phyloP scores from a whole-genome alignment of 2,797 vertebrate species.

The Mormyrops boulengeri region DNA sequence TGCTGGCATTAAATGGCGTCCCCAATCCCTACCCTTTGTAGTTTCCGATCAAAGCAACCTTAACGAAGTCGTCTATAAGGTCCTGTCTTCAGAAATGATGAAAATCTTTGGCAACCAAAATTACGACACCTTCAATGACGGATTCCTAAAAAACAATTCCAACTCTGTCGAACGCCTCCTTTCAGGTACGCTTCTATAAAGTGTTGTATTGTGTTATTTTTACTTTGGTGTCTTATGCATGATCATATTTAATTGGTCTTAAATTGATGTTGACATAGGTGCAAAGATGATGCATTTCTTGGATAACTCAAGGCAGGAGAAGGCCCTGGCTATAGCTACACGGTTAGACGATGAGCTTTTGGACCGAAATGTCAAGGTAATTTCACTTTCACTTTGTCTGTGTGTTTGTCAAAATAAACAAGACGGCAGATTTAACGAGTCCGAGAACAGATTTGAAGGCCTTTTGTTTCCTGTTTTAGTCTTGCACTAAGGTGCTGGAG shows the following conservation, averaged over 20 bases:
- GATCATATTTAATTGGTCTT: neutral
- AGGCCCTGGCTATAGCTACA: slow-evolving; percentile 82
- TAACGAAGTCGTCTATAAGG: slow-evolving; percentile 82
- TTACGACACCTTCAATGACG: slow-evolving; percentile 98
- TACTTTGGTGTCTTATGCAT: neutral
- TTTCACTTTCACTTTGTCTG: neutral
- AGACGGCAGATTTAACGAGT: neutral
- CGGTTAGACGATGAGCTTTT: slow-evolving; percentile 71
- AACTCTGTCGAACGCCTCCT: slow-evolving; percentile 90
- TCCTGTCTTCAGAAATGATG: slow-evolving; percentile 75
- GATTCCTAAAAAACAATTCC: slow-evolving; percentile 89
- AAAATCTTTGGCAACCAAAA: slow-evolving; percentile 72
- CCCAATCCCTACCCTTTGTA: slow-evolving; percentile 46
- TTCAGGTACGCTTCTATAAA: slow-evolving; percentile 73
- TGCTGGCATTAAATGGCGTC: neutral
- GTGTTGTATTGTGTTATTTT: neutral
- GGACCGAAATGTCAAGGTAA: slow-evolving; percentile 70
- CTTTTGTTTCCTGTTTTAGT: slow-evolving; percentile 58
- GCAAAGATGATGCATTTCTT: slow-evolving; percentile 96
- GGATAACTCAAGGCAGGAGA: slow-evolving; percentile 83
- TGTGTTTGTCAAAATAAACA: neutral
- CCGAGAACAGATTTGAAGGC: neutral
- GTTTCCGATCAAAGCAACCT: slow-evolving; percentile 91
- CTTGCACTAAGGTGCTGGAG: slow-evolving; percentile 87
- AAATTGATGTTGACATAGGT: slow-evolving; percentile 56